Evolutionary conservation across 2,888 invertebrate species (phyloP), one percentile per base, ranked within the genome.

Genomic region (Ophion ellenae): DNA sequence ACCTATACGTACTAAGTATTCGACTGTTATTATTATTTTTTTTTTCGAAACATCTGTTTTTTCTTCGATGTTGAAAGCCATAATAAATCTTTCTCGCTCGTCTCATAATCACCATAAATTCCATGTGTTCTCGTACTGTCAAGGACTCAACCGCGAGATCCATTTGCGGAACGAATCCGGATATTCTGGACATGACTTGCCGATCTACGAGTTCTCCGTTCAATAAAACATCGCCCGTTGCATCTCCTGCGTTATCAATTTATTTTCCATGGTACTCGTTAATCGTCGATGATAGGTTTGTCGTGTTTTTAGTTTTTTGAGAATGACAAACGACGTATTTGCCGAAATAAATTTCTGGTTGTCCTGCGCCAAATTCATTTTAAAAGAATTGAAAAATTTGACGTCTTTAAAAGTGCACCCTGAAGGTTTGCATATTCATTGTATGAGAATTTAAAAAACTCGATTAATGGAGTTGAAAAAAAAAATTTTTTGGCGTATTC

Each of bases 141-240:
- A 98, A 94, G 40, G 97, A 96, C 81, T 97, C 97, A 24, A 98
- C 95, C 86, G 97, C 97, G 89, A 98, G 95, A 94, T 98, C 98
- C 88, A 97, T 96, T 93, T 98, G 98, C 7, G 98, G 98, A 67
- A 98, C 96, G 94, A 98, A 98, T 86, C 97, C 97, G 2, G 98
- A 97, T 88, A 98, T 96, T 90, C 96, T 95, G 88, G 97, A 95
- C 94, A 97, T 96, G 75, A 96, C 95, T 89, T 95, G 95, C 66
- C 95, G 95, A 17, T 96, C 95, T 73, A 97, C 95, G 67, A 95
- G 91, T 86, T 95, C 94, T 7, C 97, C 97, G 91, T 97, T 97
- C 76, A 97, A 95, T 93, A 96, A 95, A 86, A 97, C 95, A 90
- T 97, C 96, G 17, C 97, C 97, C 4, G 95, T 95, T 90, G 96